Evolutionary conservation across 1,140 invertebrate genomes (phyloP).

Genomic region (Drosophila ficusphila): DNA sequence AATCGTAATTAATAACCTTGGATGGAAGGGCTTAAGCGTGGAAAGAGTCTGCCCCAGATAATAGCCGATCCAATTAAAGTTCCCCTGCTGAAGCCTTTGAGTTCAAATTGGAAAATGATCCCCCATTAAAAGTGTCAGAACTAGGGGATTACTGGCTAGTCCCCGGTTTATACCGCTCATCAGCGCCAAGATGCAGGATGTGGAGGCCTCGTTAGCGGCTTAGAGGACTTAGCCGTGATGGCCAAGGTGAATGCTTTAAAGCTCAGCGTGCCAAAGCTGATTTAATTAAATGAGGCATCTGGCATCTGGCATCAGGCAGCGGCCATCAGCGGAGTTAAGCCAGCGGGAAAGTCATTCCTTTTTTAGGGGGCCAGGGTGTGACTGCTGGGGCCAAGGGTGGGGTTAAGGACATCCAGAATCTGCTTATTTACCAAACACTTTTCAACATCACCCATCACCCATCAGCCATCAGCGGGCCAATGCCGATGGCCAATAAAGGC

Average conservation of each 20-base stretch:
- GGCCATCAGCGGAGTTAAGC: constrained; percentile 60
- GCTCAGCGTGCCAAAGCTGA: constrained; percentile 45
- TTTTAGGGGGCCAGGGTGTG: constrained; percentile 47
- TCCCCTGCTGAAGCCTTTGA: too few relatives aligned
- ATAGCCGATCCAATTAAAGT: too few relatives aligned
- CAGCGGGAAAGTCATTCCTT: constrained; percentile 69
- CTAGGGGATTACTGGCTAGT: background rate
- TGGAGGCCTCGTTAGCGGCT: constrained; percentile 24
- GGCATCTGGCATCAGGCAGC: constrained; percentile 66
- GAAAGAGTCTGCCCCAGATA: too few relatives aligned
- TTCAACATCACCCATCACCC: too few relatives aligned
- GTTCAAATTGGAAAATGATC: too few relatives aligned
- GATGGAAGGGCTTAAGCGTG: too few relatives aligned
- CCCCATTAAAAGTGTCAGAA: background rate
- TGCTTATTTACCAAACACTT: constrained; percentile 79
- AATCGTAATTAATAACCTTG: too few relatives aligned
- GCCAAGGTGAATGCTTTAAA: constrained; percentile 35
- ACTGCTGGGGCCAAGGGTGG: background rate
- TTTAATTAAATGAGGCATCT: constrained; percentile 78
- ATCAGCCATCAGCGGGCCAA: constrained; percentile 46
- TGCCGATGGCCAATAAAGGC: constrained; percentile 69
- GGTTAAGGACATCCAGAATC: constrained; percentile 54
- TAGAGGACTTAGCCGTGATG: constrained; percentile 21
- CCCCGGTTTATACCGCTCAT: constrained; percentile 12
- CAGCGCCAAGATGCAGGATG: background rate